Percentiles rank a stretch among this genome's conserved stretches.
These are phyloP conservation scores for Antigone vipio DNA, from an alignment of 2,113 vertebrate species.

Conservation along the genomic window DNA sequence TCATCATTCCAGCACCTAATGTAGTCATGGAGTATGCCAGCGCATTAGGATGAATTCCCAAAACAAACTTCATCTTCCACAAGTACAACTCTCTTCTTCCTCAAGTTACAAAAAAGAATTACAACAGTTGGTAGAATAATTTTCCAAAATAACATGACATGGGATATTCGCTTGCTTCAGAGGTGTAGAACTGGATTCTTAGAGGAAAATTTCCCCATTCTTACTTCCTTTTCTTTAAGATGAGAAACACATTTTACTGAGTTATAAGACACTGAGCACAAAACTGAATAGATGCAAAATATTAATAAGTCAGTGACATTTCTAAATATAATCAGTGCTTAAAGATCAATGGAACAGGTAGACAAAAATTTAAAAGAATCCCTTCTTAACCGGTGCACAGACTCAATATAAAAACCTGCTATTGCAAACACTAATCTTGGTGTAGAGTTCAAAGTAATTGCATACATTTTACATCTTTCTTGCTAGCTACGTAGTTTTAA, in stretches of 20 bases:
- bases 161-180: neutral
- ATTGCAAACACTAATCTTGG: neutral
- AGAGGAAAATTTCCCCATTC: neutral
- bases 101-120: slow-evolving; percentile 12
- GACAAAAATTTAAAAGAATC: neutral
- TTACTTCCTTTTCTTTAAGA: neutral
- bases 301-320: neutral
- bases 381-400: neutral
- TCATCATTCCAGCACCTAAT: slow-evolving; percentile 86
- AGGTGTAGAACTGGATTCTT: neutral
- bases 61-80: slow-evolving; percentile 56
- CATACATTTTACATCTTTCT: neutral
- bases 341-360: neutral
- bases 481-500: neutral
- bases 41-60: slow-evolving; percentile 72
- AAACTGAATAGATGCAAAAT: neutral
- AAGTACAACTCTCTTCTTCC: slow-evolving; percentile 34
- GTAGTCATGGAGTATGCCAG: slow-evolving; percentile 88
- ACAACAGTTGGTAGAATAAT: neutral
- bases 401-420: neutral
- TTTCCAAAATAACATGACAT: neutral
- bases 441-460: neutral
- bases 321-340: neutral
- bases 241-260: neutral
- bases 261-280: neutral